Conservation (phyloP, 1,140 invertebrate species). For the Panagrolaimus sp. region DNA sequence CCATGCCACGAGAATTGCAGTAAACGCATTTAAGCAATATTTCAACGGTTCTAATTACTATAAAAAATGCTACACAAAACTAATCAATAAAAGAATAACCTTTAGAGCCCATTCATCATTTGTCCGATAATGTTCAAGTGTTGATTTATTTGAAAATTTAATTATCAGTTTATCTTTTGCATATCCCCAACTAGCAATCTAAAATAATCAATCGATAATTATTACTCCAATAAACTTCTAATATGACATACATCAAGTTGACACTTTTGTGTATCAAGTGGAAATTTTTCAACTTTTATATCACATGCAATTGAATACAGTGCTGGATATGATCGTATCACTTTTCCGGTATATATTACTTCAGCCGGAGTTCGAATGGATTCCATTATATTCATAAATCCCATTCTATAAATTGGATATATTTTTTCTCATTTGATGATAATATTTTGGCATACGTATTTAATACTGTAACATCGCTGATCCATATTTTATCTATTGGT, state of each 20-base stretch:
- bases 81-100: too few relatives aligned
- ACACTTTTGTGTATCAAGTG: constrained; percentile 39
- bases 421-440: neutral
- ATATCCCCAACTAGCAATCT: constrained; percentile 42
- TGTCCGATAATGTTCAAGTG: constrained; percentile 25
- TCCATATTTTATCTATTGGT: constrained; percentile 48
- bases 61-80: neutral
- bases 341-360: constrained; percentile 26
- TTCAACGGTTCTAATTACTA: too few relatives aligned
- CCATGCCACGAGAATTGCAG: too few relatives aligned
- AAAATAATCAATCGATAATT: constrained; percentile 12
- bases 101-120: constrained; percentile 44
- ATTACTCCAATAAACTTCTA: neutral
- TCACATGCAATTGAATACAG: constrained; percentile 36
- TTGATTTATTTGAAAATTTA: constrained; percentile 28
- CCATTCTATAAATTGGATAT: constrained; percentile 24
- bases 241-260: constrained; percentile 23
- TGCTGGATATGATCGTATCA: constrained; percentile 35
- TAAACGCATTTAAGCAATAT: too few relatives aligned
- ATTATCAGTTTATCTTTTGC: constrained; percentile 34
- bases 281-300: constrained; percentile 33
- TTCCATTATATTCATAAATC: constrained; percentile 32
- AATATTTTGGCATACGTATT: constrained; percentile 49
- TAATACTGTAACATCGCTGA: constrained; percentile 54
- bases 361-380: constrained; percentile 31